phyloP scores from a whole-genome alignment of 2,888 invertebrate species.

The Drosophila pegasa region DNA sequence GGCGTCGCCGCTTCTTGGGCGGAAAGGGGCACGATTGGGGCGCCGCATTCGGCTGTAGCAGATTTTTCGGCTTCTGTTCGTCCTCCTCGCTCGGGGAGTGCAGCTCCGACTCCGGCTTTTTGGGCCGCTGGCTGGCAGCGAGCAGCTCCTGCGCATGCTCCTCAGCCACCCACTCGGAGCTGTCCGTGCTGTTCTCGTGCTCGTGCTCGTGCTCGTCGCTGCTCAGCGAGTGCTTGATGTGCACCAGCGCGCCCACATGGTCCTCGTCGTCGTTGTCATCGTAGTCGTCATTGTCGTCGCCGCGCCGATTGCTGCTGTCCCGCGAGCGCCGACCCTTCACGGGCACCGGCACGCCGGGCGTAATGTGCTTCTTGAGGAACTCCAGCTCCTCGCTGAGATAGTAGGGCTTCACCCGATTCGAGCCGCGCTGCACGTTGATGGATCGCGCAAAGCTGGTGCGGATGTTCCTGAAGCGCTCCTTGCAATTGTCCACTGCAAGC shows the following conservation, averaged over 20 bases:
- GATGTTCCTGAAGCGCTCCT: constrained; percentile 83
- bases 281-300: constrained; percentile 51
- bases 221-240: constrained; percentile 57
- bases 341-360: constrained; percentile 65
- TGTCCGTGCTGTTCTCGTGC: constrained; percentile 30
- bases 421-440: constrained; percentile 79
- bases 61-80: constrained; percentile 34
- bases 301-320: constrained; percentile 38
- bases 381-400: constrained; percentile 77
- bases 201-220: constrained; percentile 47
- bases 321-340: constrained; percentile 48
- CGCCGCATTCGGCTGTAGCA: constrained; percentile 4
- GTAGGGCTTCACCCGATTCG: constrained; percentile 80
- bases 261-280: constrained; percentile 43
- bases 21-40: constrained; percentile 40
- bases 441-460: constrained; percentile 83
- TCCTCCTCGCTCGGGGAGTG: constrained; percentile 45
- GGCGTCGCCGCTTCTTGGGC: constrained; percentile 53
- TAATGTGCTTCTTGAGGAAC: constrained; percentile 78
- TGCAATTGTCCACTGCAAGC: constrained; percentile 74
- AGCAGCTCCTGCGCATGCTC: constrained; percentile 50
- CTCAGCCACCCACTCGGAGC: constrained; percentile 49
- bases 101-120: constrained; percentile 30
- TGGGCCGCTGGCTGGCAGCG: constrained; percentile 37
- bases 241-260: constrained; percentile 20